These are phyloP conservation scores for Leptinotarsa lineolata DNA, from an alignment of 1,140 invertebrate genomes.

Conservation along the genomic window DNA sequence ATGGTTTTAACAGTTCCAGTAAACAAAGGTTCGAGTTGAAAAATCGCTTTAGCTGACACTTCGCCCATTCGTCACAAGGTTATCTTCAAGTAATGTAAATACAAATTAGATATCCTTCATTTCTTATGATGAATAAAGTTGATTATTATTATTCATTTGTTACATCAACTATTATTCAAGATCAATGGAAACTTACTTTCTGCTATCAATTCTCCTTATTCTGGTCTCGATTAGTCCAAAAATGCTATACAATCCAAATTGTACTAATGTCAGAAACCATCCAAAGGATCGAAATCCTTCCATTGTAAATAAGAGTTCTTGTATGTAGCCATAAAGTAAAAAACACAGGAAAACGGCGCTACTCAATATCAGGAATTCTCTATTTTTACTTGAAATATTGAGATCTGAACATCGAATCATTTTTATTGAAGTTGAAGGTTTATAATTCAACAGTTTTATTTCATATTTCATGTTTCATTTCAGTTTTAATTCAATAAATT, in stretches of 20 bases:
- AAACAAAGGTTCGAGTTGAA: too few relatives aligned
- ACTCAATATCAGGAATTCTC: slow-evolving; percentile 79
- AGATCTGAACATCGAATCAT: slow-evolving; percentile 78
- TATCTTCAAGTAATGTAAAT: too few relatives aligned
- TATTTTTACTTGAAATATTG: slow-evolving; percentile 64
- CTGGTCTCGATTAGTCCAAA: slow-evolving; percentile 80
- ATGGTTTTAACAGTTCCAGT: too few relatives aligned
- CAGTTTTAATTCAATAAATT: too few relatives aligned
- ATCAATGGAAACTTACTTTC: slow-evolving; percentile 65
- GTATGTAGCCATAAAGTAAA: slow-evolving; percentile 88
- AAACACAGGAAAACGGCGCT: slow-evolving; percentile 85
- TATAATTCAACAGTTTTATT: slow-evolving; percentile 30
- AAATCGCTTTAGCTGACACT: too few relatives aligned
- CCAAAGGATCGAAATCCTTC: slow-evolving; percentile 88
- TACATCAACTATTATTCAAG: background rate
- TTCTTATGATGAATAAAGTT: too few relatives aligned
- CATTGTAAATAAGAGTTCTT: slow-evolving; percentile 90
- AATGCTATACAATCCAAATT: slow-evolving; percentile 84
- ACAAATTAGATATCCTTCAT: too few relatives aligned
- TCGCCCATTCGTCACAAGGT: too few relatives aligned
- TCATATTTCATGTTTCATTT: too few relatives aligned
- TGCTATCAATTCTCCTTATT: slow-evolving; percentile 65
- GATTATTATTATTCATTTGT: too few relatives aligned
- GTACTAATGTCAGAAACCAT: slow-evolving; percentile 90
- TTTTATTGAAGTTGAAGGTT: slow-evolving; percentile 54